Evolutionary conservation across 2,888 invertebrate genomes (phyloP).

Genomic region (Chorisops tibialis): DNA sequence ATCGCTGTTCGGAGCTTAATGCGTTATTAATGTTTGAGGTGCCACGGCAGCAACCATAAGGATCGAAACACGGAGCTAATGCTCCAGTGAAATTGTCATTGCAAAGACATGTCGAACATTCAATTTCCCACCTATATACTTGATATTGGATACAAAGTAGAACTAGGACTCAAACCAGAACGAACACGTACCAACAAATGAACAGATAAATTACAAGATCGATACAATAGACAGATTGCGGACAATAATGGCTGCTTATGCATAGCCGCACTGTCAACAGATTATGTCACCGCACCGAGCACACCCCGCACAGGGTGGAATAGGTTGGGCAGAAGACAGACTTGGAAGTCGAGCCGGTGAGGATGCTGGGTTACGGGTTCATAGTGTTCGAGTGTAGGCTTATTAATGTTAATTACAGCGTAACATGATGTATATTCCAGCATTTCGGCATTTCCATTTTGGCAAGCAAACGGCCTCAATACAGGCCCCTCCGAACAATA

Average conservation of each 20-base stretch:
- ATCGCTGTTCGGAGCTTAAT: too few relatives aligned
- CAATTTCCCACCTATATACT: too few relatives aligned
- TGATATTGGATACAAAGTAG: too few relatives aligned
- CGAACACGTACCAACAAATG: not conserved
- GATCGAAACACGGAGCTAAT: too few relatives aligned
- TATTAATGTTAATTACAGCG: slow-evolving; percentile 28
- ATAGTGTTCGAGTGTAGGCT: not conserved
- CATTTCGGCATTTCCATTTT: slow-evolving; percentile 25
- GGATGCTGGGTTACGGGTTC: not conserved
- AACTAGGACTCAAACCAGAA: too few relatives aligned
- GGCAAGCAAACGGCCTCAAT: slow-evolving; percentile 13
- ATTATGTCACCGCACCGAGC: slow-evolving; percentile 9
- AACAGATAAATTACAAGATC: slow-evolving; percentile 2
- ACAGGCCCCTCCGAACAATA: slow-evolving; percentile 23
- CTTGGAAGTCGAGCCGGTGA: not conserved
- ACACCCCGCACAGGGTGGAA: too few relatives aligned
- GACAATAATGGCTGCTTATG: slow-evolving; percentile 28
- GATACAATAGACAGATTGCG: slow-evolving; percentile 23
- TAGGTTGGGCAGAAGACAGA: not conserved
- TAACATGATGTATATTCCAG: slow-evolving; percentile 27
- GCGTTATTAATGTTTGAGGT: too few relatives aligned
- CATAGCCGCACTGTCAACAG: slow-evolving; percentile 29
- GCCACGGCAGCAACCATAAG: too few relatives aligned
- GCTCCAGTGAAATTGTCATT: too few relatives aligned
- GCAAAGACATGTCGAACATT: too few relatives aligned